Evolutionary conservation across 2,113 vertebrate genomes (phyloP).

Genomic region (Muntiacus reevesi): DNA sequence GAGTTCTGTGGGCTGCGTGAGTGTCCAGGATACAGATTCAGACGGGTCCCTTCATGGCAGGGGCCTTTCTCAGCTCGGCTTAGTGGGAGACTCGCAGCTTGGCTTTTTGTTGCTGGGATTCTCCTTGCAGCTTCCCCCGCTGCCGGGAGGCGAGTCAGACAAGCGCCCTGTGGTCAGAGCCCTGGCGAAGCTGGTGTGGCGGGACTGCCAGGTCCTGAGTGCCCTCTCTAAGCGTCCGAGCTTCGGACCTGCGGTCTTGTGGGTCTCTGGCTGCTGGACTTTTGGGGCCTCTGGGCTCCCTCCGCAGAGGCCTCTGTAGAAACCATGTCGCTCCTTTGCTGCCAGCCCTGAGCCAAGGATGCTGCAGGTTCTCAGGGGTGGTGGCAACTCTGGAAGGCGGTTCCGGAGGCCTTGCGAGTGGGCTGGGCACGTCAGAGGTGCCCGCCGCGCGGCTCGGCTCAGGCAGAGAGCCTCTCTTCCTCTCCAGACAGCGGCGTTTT

Average conservation of each 20-base stretch:
- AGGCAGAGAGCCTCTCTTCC: conserved; percentile 31
- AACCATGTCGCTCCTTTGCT: rapidly evolving
- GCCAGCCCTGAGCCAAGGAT: rapidly evolving
- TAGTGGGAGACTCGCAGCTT: rapidly evolving
- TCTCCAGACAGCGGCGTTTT: neutral
- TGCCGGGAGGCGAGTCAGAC: neutral
- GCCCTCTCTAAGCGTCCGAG: rapidly evolving
- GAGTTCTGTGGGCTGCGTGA: no score
- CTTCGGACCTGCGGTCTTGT: rapidly evolving
- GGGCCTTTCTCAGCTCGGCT: neutral
- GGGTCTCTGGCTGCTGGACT: rapidly evolving
- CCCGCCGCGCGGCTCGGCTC: neutral
- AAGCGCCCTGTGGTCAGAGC: no score
- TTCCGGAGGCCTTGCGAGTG: neutral
- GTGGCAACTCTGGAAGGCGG: no score
- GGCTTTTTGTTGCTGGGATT: neutral
- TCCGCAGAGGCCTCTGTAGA: neutral
- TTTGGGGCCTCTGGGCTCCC: neutral
- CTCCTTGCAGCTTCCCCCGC: neutral
- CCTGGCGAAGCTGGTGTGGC: neutral
- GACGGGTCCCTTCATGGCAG: rapidly evolving
- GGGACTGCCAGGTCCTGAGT: no score
- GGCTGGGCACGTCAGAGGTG: neutral
- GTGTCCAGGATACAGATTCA: neutral
- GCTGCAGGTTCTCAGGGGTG: neutral